Conservation (phyloP, 2,113 vertebrate genomes). For the Copsychus sechellarum region DNA sequence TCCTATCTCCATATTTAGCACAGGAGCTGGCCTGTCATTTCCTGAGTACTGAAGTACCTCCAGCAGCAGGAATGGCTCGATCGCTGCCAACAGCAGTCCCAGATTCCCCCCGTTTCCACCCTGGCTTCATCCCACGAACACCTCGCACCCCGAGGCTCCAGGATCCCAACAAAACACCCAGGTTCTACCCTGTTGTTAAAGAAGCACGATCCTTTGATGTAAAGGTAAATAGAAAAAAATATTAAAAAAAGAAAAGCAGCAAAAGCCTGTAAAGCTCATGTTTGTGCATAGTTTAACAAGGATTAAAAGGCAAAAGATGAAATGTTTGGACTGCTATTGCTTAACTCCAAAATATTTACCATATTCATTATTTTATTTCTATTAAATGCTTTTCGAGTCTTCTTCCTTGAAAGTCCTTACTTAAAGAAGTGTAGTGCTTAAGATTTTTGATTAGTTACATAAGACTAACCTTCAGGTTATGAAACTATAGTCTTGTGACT, state of each 20-base stretch:
- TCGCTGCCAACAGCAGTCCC: conserved; percentile 83
- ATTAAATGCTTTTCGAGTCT: not conserved
- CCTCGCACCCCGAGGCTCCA: conserved; percentile 85
- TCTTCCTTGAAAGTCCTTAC: not conserved
- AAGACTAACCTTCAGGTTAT: not conserved
- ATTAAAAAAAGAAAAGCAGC: not conserved
- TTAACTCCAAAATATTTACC: not conserved
- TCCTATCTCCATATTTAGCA: not conserved
- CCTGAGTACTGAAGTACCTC: conserved; percentile 51
- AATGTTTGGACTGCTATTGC: not conserved
- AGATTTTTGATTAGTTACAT: not conserved
- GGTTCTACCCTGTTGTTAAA: conserved; percentile 95
- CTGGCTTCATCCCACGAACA: conserved; percentile 71
- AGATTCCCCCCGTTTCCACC: conserved; percentile 69
- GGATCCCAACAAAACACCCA: conserved; percentile 87
- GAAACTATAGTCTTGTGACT: conserved; percentile 42
- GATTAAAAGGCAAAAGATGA: not conserved
- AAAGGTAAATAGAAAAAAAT: conserved; percentile 72
- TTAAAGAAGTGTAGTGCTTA: not conserved
- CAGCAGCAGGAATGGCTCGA: conserved; percentile 63
- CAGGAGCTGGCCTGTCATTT: conserved; percentile 50
- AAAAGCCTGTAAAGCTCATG: not conserved
- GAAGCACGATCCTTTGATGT: conserved; percentile 81
- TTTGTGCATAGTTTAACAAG: not conserved
- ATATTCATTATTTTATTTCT: not conserved